Conservation (phyloP, 1,140 invertebrate genomes). For the Tribolium castaneum region DNA sequence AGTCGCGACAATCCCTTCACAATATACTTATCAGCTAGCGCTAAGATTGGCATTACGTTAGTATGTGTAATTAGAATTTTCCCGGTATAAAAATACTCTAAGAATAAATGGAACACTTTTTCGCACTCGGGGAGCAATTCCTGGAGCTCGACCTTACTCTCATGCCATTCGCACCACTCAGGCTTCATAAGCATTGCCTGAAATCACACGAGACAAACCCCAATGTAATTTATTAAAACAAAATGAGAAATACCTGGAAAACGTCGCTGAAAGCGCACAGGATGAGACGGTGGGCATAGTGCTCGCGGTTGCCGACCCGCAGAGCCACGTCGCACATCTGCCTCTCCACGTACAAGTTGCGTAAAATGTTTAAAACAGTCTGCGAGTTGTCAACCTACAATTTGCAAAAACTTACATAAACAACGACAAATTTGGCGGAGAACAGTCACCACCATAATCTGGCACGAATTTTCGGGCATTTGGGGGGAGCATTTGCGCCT, state of each 20-base stretch:
- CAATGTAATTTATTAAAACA: not conserved
- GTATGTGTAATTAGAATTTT: conserved; percentile 85
- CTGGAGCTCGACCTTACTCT: conserved; percentile 83
- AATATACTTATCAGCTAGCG: conserved; percentile 94
- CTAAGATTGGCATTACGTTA: conserved; percentile 86
- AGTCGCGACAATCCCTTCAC: conserved; percentile 87
- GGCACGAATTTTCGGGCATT: conserved; percentile 38
- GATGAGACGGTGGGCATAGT: conserved; percentile 91
- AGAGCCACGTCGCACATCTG: conserved; percentile 61
- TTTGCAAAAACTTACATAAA: not conserved
- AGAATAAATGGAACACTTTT: conserved; percentile 87
- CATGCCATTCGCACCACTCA: conserved; percentile 90
- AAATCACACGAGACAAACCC: conserved; percentile 40
- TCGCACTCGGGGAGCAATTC: conserved; percentile 86
- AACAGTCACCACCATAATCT: conserved; percentile 38
- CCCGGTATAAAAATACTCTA: conserved; percentile 94
- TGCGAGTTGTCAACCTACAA: conserved; percentile 58
- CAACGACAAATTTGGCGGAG: not conserved
- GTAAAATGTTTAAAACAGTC: conserved; percentile 57
- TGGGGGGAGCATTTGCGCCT: conserved; percentile 10
- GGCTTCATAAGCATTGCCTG: conserved; percentile 95
- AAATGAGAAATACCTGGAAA: conserved; percentile 77
- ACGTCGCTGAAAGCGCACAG: conserved; percentile 95
- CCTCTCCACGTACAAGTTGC: conserved; percentile 57
- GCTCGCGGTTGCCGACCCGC: conserved; percentile 69